Evolutionary conservation across 2,888 invertebrate species (phyloP).

Genomic region (Amblyjoppa proteus): DNA sequence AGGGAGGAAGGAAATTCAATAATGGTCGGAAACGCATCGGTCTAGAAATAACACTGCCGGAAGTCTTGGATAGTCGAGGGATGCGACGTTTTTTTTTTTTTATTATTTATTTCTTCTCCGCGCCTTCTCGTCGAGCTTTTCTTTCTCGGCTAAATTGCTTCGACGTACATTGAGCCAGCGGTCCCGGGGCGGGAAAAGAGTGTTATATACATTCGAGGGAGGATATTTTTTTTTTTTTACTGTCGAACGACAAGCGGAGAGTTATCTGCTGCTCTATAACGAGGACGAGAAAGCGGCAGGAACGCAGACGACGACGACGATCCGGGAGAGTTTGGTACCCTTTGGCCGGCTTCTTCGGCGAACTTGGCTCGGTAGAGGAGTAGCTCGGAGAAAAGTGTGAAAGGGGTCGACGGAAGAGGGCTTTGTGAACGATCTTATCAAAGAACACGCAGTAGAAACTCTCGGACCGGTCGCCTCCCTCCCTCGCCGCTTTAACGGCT

Average conservation of each 20-base stretch:
- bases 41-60: conserved; percentile 51
- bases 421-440: conserved; percentile 63
- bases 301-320: conserved; percentile 29
- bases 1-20: conserved; percentile 52
- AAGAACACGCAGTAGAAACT: conserved; percentile 61
- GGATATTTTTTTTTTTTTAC: conserved; percentile 55
- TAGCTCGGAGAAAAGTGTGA: background rate
- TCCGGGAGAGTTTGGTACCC: conserved; percentile 35
- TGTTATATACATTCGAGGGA: conserved; percentile 47
- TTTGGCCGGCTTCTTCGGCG: conserved; percentile 39
- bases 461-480: conserved; percentile 5
- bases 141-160: conserved; percentile 38
- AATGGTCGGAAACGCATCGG: conserved; percentile 51
- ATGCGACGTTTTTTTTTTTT: conserved; percentile 30
- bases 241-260: conserved; percentile 36
- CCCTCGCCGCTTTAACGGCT: background rate
- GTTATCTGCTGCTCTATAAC: conserved; percentile 58
- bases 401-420: conserved; percentile 41
- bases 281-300: conserved; percentile 41
- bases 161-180: conserved; percentile 2
- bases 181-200: conserved; percentile 9
- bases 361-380: conserved; percentile 34
- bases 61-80: conserved; percentile 17
- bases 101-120: background rate
- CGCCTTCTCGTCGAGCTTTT: conserved; percentile 44